Percentiles rank a stretch among this genome's conserved stretches.
Evolutionary conservation across 2,888 invertebrate species (phyloP).

Genomic region (Arrhopalites spinosus): DNA sequence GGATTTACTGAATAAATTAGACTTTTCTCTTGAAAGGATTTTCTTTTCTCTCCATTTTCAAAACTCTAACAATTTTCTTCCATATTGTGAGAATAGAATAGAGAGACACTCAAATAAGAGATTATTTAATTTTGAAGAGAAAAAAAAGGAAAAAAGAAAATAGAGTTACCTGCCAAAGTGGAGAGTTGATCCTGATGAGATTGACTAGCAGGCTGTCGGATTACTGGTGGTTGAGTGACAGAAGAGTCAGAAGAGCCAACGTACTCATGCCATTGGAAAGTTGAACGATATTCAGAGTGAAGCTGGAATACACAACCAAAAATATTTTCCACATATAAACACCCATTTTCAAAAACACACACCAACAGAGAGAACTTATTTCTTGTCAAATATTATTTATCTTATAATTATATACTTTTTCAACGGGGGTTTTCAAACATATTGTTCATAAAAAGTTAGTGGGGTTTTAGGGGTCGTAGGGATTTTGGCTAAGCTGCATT

Average conservation of each 20-base stretch:
- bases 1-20: too few relatives aligned
- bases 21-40: too few relatives aligned
- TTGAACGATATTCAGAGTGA: slow-evolving; percentile 93
- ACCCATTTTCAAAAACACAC: too few relatives aligned
- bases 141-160: slow-evolving; percentile 8
- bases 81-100: too few relatives aligned
- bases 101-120: too few relatives aligned
- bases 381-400: neutral
- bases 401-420: too few relatives aligned
- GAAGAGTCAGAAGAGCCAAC: slow-evolving; percentile 64
- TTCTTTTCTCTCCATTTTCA: too few relatives aligned
- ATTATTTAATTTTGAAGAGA: neutral
- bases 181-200: slow-evolving; percentile 31
- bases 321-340: slow-evolving; percentile 23
- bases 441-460: too few relatives aligned
- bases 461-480: too few relatives aligned
- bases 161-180: slow-evolving; percentile 30
- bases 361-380: neutral
- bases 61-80: too few relatives aligned
- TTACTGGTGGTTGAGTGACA: slow-evolving; percentile 32
- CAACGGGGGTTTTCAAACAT: too few relatives aligned
- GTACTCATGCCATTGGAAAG: slow-evolving; percentile 93
- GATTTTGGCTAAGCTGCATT: too few relatives aligned
- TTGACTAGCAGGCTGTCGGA: slow-evolving; percentile 38
- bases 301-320: slow-evolving; percentile 66